Evolutionary conservation across 2,797 vertebrate genomes (phyloP).

Genomic region (Enteromius treurensis): DNA sequence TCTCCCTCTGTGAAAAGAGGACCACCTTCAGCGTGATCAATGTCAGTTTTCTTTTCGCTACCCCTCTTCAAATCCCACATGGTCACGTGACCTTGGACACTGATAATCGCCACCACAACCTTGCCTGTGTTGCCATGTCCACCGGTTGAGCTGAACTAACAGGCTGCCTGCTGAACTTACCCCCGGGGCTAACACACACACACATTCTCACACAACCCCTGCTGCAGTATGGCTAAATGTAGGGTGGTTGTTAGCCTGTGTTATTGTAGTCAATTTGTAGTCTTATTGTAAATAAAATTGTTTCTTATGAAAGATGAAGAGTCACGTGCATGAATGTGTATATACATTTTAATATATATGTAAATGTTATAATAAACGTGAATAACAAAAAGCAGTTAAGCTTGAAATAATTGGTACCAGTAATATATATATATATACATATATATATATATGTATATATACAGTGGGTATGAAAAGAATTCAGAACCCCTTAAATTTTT

Average conservation of each 20-base stretch:
- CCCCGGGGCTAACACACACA: constrained; percentile 52
- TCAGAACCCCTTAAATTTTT: no score
- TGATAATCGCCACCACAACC: constrained; percentile 69
- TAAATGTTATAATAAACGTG: no score
- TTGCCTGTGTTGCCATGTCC: constrained; percentile 71
- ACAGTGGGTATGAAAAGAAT: no score
- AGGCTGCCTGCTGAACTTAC: constrained; percentile 69
- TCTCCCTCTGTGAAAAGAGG: constrained; percentile 44
- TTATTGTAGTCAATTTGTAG: constrained; percentile 1
- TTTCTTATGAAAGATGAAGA: neutral
- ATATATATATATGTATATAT: no score
- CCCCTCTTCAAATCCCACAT: constrained; percentile 71
- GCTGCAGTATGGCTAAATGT: constrained; percentile 71
- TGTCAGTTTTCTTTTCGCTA: constrained; percentile 73
- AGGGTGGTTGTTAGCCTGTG: constrained; percentile 69
- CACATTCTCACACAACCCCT: constrained; percentile 50
- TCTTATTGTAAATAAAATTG: neutral
- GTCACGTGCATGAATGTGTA: no score
- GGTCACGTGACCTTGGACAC: constrained; percentile 75
- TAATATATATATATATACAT: no score
- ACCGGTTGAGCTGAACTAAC: constrained; percentile 74
- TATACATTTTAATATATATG: no score
- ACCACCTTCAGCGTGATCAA: constrained; percentile 69
- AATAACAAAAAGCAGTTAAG: no score
- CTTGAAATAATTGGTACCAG: no score